These are phyloP conservation scores for Nasonovia ribisnigri DNA, from an alignment of 2,888 invertebrate genomes.

Conservation along the genomic window DNA sequence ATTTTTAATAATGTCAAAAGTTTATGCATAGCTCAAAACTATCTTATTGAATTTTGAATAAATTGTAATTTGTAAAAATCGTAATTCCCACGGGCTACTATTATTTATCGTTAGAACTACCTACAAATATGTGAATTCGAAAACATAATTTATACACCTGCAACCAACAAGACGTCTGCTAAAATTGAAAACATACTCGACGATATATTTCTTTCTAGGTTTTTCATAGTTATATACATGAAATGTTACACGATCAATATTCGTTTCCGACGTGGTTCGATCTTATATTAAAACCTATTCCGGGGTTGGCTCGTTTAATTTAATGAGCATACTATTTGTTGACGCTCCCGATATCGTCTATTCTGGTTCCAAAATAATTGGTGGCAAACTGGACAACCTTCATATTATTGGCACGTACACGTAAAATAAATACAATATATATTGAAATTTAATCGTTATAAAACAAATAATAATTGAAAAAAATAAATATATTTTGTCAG, in stretches of 20 bases:
- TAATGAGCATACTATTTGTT: not conserved
- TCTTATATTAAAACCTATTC: not conserved
- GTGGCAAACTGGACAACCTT: not conserved
- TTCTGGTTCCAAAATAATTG: not conserved
- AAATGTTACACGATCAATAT: not conserved
- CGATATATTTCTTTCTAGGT: not conserved
- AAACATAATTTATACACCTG: not conserved
- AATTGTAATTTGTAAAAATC: not conserved
- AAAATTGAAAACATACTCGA: not conserved
- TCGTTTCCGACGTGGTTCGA: not conserved
- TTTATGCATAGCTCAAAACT: not conserved
- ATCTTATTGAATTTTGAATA: not conserved
- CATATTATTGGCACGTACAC: not conserved
- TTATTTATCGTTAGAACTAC: not conserved
- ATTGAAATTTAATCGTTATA: not conserved
- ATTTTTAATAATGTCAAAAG: not conserved
- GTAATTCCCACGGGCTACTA: not conserved
- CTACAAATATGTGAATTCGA: not conserved
- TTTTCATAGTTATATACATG: not conserved
- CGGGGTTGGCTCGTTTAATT: not conserved
- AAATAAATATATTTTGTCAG: not conserved
- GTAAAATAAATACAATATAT: not conserved
- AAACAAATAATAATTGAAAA: not conserved
- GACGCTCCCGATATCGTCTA: not conserved
- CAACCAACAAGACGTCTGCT: too few relatives aligned